Conservation (phyloP, 1,140 invertebrate genomes). For the Sitophilus oryzae region DNA sequence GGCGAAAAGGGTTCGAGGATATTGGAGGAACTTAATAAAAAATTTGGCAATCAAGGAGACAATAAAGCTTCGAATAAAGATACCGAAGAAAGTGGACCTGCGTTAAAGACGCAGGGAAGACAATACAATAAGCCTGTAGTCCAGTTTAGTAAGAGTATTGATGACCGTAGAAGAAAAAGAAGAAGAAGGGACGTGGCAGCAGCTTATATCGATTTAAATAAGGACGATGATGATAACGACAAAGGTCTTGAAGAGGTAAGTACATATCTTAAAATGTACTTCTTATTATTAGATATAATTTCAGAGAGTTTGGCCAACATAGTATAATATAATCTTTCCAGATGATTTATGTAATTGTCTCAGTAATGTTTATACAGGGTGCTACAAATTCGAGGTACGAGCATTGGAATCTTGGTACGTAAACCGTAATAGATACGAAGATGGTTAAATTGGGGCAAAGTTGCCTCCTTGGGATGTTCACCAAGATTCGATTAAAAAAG, state of each 20-base stretch:
- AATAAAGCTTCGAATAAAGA: neutral
- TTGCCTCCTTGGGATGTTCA: no score
- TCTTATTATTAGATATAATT: neutral
- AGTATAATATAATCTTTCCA: no score
- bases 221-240: conserved; percentile 55
- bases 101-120: conserved; percentile 29
- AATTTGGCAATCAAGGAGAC: conserved; percentile 35
- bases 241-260: conserved; percentile 56
- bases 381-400: no score
- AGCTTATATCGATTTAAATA: conserved; percentile 46
- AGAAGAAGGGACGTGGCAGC: conserved; percentile 40
- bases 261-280: neutral
- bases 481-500: no score
- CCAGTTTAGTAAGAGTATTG: conserved; percentile 35
- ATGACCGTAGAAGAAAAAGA: conserved; percentile 29
- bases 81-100: neutral
- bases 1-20: conserved; percentile 51
- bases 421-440: no score
- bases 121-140: conserved; percentile 38
- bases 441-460: no score
- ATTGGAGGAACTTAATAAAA: conserved; percentile 46
- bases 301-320: no score
- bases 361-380: no score
- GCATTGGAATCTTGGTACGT: no score
- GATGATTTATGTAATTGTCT: no score